These are phyloP conservation scores for Pteria penguin DNA, from an alignment of 2,888 invertebrate genomes.

Conservation along the genomic window DNA sequence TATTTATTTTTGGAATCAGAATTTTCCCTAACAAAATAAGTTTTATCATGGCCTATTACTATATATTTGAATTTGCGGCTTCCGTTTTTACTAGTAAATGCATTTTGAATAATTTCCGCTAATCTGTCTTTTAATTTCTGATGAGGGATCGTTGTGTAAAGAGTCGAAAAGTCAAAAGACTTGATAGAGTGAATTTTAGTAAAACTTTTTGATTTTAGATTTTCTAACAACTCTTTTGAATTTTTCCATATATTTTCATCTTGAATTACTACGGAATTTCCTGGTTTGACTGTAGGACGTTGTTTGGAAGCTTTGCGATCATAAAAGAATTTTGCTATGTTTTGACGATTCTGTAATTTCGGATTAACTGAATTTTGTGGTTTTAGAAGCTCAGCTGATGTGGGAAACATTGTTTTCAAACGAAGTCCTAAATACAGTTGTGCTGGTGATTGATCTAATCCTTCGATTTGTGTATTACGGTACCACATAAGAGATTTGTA, in stretches of 20 bases:
- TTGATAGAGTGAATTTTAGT: too few relatives aligned
- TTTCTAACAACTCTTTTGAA: too few relatives aligned
- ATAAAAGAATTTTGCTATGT: background rate
- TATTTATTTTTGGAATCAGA: too few relatives aligned
- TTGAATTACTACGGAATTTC: background rate
- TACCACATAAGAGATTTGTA: slow-evolving; percentile 29
- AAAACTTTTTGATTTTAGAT: too few relatives aligned
- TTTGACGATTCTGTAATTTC: background rate
- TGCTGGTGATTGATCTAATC: slow-evolving; percentile 24
- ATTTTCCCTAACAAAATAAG: too few relatives aligned
- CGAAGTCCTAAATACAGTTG: slow-evolving; percentile 24
- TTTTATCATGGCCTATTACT: too few relatives aligned
- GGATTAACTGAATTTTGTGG: background rate
- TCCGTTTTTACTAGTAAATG: too few relatives aligned
- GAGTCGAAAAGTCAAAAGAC: too few relatives aligned
- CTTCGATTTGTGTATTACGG: slow-evolving; percentile 21
- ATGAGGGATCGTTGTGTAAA: too few relatives aligned
- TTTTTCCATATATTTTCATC: background rate
- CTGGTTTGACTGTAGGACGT: background rate
- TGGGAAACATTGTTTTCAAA: slow-evolving; percentile 24
- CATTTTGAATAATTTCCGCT: too few relatives aligned
- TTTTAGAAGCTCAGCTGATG: slow-evolving; percentile 12
- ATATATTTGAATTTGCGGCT: too few relatives aligned
- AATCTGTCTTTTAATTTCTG: too few relatives aligned
- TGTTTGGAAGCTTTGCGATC: background rate